These are phyloP conservation scores for Saccopteryx bilineata DNA, from an alignment of 2,113 vertebrate species.

Conservation along the genomic window DNA sequence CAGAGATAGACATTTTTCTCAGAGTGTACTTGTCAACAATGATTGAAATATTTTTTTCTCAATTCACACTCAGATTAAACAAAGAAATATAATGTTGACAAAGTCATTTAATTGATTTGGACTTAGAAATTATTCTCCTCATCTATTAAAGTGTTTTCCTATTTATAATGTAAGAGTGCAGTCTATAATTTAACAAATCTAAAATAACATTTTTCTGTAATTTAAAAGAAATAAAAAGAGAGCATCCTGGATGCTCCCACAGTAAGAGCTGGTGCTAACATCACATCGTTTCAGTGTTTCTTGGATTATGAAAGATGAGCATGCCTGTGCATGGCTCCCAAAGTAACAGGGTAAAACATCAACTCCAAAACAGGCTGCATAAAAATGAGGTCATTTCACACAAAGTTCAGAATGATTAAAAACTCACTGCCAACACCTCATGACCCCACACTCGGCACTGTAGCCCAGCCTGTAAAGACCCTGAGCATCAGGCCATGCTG, in stretches of 20 bases:
- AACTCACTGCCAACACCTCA: background rate
- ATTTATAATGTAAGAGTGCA: conserved; percentile 32
- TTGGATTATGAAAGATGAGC: background rate
- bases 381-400: background rate
- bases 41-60: background rate
- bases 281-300: background rate
- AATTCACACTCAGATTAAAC: conserved; percentile 43
- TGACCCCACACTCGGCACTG: too few species aligned
- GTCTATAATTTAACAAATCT: conserved; percentile 6
- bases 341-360: background rate
- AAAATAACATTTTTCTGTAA: background rate
- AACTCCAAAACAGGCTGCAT: background rate
- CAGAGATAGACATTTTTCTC: background rate
- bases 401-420: background rate
- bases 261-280: background rate
- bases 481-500: background rate
- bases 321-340: background rate
- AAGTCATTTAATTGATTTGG: conserved; percentile 41
- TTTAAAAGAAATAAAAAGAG: background rate
- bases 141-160: background rate
- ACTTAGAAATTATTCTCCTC: conserved; percentile 38
- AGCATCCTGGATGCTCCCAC: background rate
- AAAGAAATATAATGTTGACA: conserved; percentile 36
- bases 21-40: conserved; percentile 25
- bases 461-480: background rate